Percentiles rank a stretch among this genome's conserved stretches.
Evolutionary conservation across 2,888 invertebrate genomes (phyloP).

Genomic region (Oscheius sp.): DNA sequence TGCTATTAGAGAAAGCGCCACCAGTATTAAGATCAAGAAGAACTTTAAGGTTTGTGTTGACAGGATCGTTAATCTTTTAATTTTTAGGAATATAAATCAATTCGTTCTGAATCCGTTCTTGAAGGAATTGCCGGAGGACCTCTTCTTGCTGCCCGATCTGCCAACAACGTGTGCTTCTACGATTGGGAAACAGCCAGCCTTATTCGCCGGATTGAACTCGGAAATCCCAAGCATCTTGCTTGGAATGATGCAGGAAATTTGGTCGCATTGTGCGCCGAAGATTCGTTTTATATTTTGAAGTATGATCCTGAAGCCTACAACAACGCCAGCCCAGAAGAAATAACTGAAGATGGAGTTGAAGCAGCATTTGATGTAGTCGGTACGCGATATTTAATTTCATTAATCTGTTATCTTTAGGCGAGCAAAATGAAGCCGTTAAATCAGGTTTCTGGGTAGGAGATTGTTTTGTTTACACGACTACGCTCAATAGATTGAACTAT

Average conservation of each 20-base stretch:
- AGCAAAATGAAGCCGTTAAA: slow-evolving; percentile 66
- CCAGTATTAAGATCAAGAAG: slow-evolving; percentile 91
- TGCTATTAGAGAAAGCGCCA: slow-evolving; percentile 85
- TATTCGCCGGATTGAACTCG: slow-evolving; percentile 92
- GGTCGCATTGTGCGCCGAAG: slow-evolving; percentile 93
- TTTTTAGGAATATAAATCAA: slow-evolving; percentile 74
- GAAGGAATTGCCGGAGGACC: slow-evolving; percentile 86
- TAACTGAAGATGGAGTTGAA: slow-evolving; percentile 92
- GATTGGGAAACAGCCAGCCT: slow-evolving; percentile 96
- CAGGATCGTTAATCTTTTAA: not conserved
- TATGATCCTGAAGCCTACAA: slow-evolving; percentile 88
- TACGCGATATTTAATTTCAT: slow-evolving; percentile 29
- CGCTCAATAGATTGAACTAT: slow-evolving; percentile 95
- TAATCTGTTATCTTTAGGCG: slow-evolving; percentile 49
- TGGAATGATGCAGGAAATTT: slow-evolving; percentile 96
- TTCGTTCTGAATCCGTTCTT: slow-evolving; percentile 91
- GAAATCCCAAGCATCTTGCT: slow-evolving; percentile 84
- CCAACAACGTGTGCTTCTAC: slow-evolving; percentile 83
- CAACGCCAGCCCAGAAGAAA: slow-evolving; percentile 81
- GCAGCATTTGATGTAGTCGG: slow-evolving; percentile 85
- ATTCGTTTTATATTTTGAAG: slow-evolving; percentile 91
- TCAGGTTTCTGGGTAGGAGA: slow-evolving; percentile 79
- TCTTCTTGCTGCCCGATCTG: slow-evolving; percentile 79
- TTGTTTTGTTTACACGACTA: slow-evolving; percentile 99
- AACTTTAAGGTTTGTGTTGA: slow-evolving; percentile 84